Evolutionary conservation across 2,797 vertebrate genomes (phyloP).

Genomic region (Garrulus glandarius): DNA sequence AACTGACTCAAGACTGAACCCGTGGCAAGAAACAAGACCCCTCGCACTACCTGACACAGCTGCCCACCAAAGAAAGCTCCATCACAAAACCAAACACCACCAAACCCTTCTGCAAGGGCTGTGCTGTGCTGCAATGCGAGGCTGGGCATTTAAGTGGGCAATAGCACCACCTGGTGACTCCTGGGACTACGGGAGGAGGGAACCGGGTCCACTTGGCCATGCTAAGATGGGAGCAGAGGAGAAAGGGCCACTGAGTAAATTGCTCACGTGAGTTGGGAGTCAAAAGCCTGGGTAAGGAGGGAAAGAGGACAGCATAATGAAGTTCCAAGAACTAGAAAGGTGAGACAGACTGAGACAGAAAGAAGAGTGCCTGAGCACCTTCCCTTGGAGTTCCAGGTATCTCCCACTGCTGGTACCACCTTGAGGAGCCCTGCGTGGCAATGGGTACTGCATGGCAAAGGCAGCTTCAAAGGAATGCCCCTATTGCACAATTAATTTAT

Average conservation of each 20-base stretch:
- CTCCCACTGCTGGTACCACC: background rate
- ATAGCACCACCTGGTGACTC: slow-evolving; percentile 61
- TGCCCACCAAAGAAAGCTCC: background rate
- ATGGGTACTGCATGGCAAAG: fast-evolving
- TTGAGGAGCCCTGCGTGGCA: background rate
- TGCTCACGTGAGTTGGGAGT: background rate
- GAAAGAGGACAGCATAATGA: background rate
- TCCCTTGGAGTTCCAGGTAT: background rate
- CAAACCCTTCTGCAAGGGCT: background rate
- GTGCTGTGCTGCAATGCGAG: fast-evolving
- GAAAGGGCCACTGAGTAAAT: background rate
- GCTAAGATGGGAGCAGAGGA: fast-evolving
- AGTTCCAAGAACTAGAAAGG: background rate
- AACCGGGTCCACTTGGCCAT: background rate
- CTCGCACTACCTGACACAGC: fast-evolving
- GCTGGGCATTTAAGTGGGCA: slow-evolving; percentile 9
- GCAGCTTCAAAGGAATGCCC: background rate
- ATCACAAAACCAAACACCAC: background rate
- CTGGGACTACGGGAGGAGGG: background rate
- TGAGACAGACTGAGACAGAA: background rate
- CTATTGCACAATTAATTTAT: background rate
- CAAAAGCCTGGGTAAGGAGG: background rate
- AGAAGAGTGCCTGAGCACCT: background rate
- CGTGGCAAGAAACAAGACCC: background rate
- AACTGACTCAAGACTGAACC: background rate